A percentile compares a stretch with the other conserved stretches of the same genome.
Conservation (phyloP, 2,113 vertebrate genomes). For the Peromyscus californicus region DNA sequence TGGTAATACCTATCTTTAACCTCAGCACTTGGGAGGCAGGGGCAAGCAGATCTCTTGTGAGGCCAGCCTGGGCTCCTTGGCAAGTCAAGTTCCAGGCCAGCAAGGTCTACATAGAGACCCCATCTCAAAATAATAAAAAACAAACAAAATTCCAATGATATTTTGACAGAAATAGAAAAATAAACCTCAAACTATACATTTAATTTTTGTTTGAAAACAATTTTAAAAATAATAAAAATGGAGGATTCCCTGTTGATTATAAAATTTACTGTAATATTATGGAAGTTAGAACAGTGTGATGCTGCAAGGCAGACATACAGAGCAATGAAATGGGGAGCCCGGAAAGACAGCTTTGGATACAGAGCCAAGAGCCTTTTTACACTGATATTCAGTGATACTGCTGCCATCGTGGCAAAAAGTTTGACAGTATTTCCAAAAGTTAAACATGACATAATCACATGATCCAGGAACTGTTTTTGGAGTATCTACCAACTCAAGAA, state of each 20-base stretch:
- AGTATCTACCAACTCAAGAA: background rate
- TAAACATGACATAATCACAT: constrained; percentile 6
- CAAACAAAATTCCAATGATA: background rate
- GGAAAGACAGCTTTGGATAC: background rate
- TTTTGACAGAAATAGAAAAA: background rate
- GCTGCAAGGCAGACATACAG: background rate
- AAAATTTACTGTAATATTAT: background rate
- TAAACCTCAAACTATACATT: background rate
- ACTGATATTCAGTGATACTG: background rate
- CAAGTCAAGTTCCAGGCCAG: background rate
- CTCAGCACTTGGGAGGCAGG: background rate
- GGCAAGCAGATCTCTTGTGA: background rate
- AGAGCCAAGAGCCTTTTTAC: background rate
- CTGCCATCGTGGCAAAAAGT: background rate
- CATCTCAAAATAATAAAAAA: background rate
- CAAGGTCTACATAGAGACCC: background rate
- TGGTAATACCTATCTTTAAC: no score
- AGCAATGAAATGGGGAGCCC: background rate
- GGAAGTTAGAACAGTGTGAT: background rate
- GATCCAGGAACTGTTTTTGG: background rate
- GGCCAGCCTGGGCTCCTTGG: background rate
- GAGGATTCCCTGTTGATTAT: background rate
- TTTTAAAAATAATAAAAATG: background rate
- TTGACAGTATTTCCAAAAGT: background rate
- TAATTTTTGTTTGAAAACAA: background rate